Conservation (phyloP, 2,797 vertebrate genomes). For the Halcyon badia region DNA sequence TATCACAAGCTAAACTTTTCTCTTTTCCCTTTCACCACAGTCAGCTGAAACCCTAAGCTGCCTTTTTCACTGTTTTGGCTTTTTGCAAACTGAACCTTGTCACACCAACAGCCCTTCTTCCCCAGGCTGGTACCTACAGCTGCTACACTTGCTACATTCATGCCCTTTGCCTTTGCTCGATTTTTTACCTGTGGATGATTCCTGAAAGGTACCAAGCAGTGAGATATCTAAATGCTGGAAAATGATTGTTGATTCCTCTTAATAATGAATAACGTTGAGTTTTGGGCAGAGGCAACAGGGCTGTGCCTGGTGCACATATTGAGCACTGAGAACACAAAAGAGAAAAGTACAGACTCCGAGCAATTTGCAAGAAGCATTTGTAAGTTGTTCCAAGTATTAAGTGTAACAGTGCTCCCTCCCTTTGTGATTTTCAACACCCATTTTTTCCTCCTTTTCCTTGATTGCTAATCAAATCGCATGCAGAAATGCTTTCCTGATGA, state of each 20-base stretch:
- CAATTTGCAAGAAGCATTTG: background rate
- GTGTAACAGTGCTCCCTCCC: background rate
- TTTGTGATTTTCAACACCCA: background rate
- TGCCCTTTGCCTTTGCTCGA: background rate
- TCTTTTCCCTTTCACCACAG: accelerated
- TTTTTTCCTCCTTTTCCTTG: background rate
- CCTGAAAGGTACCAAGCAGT: background rate
- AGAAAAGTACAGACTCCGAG: background rate
- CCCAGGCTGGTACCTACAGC: background rate
- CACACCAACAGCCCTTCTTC: no score
- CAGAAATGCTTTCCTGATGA: background rate
- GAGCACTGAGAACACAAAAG: background rate
- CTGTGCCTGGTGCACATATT: background rate
- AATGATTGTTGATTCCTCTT: background rate
- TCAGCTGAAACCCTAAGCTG: background rate
- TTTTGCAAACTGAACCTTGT: background rate
- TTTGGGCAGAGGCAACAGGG: background rate
- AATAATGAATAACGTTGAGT: background rate
- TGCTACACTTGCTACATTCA: accelerated
- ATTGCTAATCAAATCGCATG: slow-evolving; percentile 38
- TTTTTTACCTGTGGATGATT: background rate
- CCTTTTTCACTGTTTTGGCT: background rate
- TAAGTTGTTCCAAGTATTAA: background rate
- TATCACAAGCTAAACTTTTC: background rate
- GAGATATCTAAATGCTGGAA: background rate